phyloP scores from a whole-genome alignment of 2,888 invertebrate genomes.

The Xylota segnis region DNA sequence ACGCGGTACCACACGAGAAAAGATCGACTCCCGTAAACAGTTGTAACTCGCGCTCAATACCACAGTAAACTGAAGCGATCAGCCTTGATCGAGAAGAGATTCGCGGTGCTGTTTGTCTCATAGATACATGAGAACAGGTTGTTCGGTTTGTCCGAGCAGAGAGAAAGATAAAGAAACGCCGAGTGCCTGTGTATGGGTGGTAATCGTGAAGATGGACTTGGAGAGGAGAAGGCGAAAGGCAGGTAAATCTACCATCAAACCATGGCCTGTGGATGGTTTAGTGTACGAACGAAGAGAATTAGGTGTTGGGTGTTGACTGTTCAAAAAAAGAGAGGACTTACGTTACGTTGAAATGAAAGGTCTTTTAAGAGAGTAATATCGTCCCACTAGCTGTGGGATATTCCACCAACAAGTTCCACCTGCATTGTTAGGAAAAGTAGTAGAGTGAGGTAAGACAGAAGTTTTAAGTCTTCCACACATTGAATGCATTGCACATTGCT shows the following conservation, averaged over 20 bases:
- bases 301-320: not conserved
- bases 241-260: slow-evolving; percentile 11
- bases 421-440: not conserved
- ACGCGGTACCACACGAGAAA: slow-evolving; percentile 56
- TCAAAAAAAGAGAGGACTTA: not conserved
- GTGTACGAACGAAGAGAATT: not conserved
- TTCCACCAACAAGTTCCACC: slow-evolving; percentile 3
- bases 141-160: slow-evolving; percentile 41
- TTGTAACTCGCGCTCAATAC: slow-evolving; percentile 69
- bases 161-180: not conserved
- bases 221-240: not conserved
- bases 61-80: slow-evolving; percentile 68
- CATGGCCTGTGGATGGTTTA: not conserved
- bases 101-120: slow-evolving; percentile 34
- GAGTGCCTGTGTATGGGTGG: slow-evolving; percentile 13
- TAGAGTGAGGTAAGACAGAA: slow-evolving; percentile 1
- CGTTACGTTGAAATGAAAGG: slow-evolving; percentile 1
- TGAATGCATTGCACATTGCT: too few relatives aligned
- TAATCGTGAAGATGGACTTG: not conserved
- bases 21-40: slow-evolving; percentile 46
- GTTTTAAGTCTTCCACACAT: not conserved
- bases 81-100: slow-evolving; percentile 63
- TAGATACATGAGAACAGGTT: slow-evolving; percentile 67
- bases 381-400: not conserved
- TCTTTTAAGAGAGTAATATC: not conserved